These are phyloP conservation scores for Drosophila mercatorum DNA, from an alignment of 2,888 invertebrate genomes.

Conservation along the genomic window DNA sequence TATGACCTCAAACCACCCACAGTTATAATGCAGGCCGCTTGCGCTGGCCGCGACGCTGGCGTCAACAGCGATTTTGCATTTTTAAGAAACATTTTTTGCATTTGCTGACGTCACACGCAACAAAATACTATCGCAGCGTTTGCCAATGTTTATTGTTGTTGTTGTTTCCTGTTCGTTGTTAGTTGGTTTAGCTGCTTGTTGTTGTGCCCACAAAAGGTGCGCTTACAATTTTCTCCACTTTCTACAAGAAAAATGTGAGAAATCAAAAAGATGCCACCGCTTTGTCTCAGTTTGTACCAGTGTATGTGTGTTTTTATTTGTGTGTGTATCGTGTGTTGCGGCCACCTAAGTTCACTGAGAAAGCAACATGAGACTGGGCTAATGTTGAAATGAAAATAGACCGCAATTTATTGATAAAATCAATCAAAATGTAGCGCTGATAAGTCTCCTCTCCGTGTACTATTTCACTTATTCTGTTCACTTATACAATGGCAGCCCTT, in stretches of 20 bases:
- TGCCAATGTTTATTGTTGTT: constrained; percentile 23
- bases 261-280: constrained; percentile 76
- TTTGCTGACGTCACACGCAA: constrained; percentile 54
- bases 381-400: constrained; percentile 62
- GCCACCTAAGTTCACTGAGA: constrained; percentile 74
- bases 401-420: constrained; percentile 75
- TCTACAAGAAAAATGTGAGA: constrained; percentile 79
- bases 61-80: constrained; percentile 56
- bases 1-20: constrained; percentile 75
- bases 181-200: constrained; percentile 44
- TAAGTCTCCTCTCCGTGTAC: constrained; percentile 41
- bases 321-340: constrained; percentile 19
- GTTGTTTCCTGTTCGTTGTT: constrained; percentile 28
- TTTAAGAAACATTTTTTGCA: constrained; percentile 50
- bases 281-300: constrained; percentile 16
- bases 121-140: constrained; percentile 16
- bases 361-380: constrained; percentile 66
- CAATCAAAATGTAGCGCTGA: constrained; percentile 55
- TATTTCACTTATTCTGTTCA: constrained; percentile 10
- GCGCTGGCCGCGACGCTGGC: constrained; percentile 24
- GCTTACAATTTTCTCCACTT: constrained; percentile 74
- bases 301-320: constrained; percentile 18
- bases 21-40: constrained; percentile 39
- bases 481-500: constrained; percentile 60
- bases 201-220: constrained; percentile 73